Percentiles rank a stretch among this genome's conserved stretches.
Evolutionary conservation across 2,113 vertebrate genomes (phyloP).

Genomic region (Andinoacara biseriatus): DNA sequence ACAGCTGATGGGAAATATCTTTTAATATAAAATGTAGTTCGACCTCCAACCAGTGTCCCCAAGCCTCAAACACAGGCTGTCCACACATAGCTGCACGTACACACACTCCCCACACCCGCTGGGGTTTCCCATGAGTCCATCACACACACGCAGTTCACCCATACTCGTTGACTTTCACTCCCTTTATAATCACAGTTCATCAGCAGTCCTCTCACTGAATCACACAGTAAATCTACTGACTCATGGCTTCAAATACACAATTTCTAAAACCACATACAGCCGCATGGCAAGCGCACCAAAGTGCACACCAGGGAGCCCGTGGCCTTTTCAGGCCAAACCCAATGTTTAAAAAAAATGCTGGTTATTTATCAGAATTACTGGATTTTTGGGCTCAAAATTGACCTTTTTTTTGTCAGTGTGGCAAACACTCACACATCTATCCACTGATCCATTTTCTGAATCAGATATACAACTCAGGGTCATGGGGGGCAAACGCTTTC

Average conservation of each 20-base stretch:
- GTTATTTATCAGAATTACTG: slow-evolving; percentile 11
- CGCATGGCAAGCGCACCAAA: background rate
- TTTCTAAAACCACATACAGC: slow-evolving; percentile 41
- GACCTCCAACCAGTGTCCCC: background rate
- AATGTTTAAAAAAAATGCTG: background rate
- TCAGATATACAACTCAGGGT: background rate
- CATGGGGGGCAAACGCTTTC: background rate
- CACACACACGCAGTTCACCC: background rate
- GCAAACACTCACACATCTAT: background rate
- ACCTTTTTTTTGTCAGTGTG: background rate
- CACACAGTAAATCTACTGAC: slow-evolving; percentile 60
- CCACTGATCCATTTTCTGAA: background rate
- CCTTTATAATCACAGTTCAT: slow-evolving; percentile 29
- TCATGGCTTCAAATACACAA: slow-evolving; percentile 39
- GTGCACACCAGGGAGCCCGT: background rate
- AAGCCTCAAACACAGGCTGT: background rate
- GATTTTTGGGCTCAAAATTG: background rate
- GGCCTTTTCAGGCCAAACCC: background rate
- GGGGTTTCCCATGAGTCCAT: slow-evolving; percentile 43
- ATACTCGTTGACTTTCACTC: slow-evolving; percentile 48
- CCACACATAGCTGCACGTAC: background rate
- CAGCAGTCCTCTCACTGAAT: slow-evolving; percentile 38
- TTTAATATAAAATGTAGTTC: background rate
- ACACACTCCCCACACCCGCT: background rate
- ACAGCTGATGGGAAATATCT: background rate